Base-by-base conservation (phyloP, 2,888 invertebrate genomes). In the Yponomeuta cagnagella region DNA sequence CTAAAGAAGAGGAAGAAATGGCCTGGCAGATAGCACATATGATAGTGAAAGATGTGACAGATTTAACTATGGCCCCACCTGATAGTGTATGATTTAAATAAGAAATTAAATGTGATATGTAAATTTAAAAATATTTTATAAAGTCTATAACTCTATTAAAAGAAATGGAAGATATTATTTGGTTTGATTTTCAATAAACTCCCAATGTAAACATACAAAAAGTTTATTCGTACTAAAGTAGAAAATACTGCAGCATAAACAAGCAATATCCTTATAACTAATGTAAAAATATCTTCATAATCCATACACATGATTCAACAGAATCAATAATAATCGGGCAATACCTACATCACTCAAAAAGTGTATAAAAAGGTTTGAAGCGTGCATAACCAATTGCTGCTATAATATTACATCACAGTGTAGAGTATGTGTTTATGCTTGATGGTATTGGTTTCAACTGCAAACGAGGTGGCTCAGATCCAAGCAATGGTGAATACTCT, bases 1-100 rank as follows among this genome's bases (percentile, higher is more conserved):
- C 97, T 78, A 96, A 96, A 93, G 95, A 96, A 69, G 96, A 98
- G 88, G 98, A 99, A 88, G 98, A 98, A 86, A 96, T 98, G 94
- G 99, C 99, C 6, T 97, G 98, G 96, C 97, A 98, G 92, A 97
- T 98, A 74, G 98, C 99, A 43, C 97, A 98, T 88, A 98, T 98
- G 97, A 99, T 99, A 81, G 96, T 99, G 66, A 97, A 96, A 87
- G 98, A 98, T 93, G 96, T 99, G 73, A 98, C 98, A 65, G 96
- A 94, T 85, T 93, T 98, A 80, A 98, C 98, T 48, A 93, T 96
- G 90, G 93, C 92, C 81, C 93, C 93, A 86, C 92, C 90, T 73
- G 91, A 92, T 76, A 82, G 63, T 70, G 48, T 70, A 64, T 68
- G 48, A 71, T 71, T 63, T 72, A 70, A 72, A 48, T 48, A 52